Evolutionary conservation across 2,797 vertebrate species (phyloP).

Genomic region (Numenius phaeopus): DNA sequence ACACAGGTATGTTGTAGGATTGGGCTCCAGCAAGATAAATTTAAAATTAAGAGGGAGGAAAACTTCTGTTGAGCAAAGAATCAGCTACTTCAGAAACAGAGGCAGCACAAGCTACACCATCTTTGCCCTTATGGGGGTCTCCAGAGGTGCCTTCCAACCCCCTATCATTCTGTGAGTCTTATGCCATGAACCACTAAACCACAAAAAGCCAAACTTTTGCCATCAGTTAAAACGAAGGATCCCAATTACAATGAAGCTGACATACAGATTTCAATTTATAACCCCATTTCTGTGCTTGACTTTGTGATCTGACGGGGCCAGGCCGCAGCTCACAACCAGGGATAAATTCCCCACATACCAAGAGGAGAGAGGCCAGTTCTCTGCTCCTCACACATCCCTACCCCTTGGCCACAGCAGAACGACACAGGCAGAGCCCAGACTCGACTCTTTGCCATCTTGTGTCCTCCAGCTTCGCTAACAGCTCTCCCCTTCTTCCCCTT

Average conservation of each 20-base stretch:
- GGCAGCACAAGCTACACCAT: not conserved
- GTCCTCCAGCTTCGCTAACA: not conserved
- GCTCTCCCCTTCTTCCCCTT: not conserved
- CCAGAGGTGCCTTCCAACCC: too few relatives aligned
- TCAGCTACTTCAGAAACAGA: not conserved
- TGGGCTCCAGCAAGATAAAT: not conserved
- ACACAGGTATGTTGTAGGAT: fast-evolving
- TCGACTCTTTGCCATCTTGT: not conserved
- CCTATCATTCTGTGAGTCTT: too few relatives aligned
- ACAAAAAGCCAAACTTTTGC: not conserved
- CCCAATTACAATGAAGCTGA: not conserved
- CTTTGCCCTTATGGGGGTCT: not conserved
- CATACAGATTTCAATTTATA: not conserved
- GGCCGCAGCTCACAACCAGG: not conserved
- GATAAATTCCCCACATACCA: not conserved
- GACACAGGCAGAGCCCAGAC: not conserved
- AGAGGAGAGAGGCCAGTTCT: not conserved
- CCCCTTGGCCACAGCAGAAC: not conserved
- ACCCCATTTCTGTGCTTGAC: not conserved
- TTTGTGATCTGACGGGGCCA: not conserved
- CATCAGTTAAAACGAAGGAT: not conserved
- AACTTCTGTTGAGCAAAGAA: not conserved
- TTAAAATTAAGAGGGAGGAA: not conserved
- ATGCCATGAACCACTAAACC: not conserved
- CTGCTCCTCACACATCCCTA: not conserved